Evolutionary conservation across 2,113 vertebrate genomes (phyloP).

Genomic region (Chitala chitala): DNA sequence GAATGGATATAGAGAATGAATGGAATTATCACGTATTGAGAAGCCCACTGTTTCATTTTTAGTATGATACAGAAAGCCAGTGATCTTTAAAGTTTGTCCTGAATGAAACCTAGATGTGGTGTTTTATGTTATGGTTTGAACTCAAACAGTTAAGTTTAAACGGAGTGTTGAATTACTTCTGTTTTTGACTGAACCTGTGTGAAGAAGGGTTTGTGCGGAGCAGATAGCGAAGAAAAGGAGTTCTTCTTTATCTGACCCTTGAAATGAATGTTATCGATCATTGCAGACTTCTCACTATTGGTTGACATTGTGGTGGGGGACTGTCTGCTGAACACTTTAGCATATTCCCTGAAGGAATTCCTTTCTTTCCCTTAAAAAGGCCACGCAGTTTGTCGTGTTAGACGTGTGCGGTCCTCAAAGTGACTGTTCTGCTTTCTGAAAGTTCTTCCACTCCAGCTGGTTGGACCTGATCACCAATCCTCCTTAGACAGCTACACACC

Average conservation of each 20-base stretch:
- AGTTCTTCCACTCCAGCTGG: neutral
- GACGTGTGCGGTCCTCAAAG: too few species aligned
- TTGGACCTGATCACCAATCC: too few species aligned
- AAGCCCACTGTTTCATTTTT: too few species aligned
- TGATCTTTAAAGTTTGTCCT: too few species aligned
- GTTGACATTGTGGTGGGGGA: neutral
- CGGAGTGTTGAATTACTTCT: neutral
- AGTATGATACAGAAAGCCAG: too few species aligned
- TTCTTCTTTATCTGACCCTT: conserved; percentile 14
- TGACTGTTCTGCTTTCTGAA: too few species aligned
- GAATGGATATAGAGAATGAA: too few species aligned
- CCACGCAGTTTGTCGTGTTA: conserved; percentile 21
- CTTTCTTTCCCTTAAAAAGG: conserved; percentile 35
- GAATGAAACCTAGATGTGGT: too few species aligned
- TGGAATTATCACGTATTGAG: too few species aligned
- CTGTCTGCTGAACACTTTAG: conserved; percentile 32
- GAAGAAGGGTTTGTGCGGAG: neutral
- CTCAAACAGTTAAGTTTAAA: neutral
- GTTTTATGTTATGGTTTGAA: too few species aligned
- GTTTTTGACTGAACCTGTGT: neutral
- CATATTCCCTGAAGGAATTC: conserved; percentile 38
- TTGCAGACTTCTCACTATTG: neutral
- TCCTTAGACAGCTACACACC: too few species aligned
- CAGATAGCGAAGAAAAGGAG: neutral
- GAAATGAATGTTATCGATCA: conserved; percentile 8